Evolutionary conservation across 2,797 vertebrate species (phyloP), one percentile per base, ranked within the genome.

Genomic region (Clarias fuscus): DNA sequence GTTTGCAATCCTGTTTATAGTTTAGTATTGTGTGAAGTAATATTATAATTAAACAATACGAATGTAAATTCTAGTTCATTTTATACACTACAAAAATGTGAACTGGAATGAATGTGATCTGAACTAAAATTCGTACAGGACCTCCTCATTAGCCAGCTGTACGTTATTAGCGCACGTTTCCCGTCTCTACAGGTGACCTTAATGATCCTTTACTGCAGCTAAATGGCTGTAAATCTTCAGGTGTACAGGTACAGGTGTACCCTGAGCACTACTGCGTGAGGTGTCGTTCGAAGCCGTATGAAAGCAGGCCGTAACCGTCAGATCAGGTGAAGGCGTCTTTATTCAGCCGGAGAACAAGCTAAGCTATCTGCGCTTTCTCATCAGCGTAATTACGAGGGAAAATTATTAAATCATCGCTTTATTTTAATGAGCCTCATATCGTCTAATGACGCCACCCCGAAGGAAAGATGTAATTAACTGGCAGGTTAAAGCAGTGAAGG

Each of bases 391-490:
- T 90, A 83, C 86, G 89, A 89, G 86, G 86, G 72, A 90, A 93
- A 90, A 84, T 93, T 93, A 94, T 95, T 93, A 94, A 94, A 94
- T 94, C 91, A 91, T 91, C 87, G 86, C 93, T 94, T 93, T 90
- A 91, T 92, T 94, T 94, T 94, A 94, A 95, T 93, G 92, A 92
- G 90, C 85, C 90, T 92, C 92, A 90, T 92, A 93, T 92, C 88
- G 93, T 92, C 86, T 93, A 93, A 93, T 91, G 91, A 93, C 88
- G 86, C 91, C 90, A 85, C 92, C 94, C 92, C 89, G 88, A 92
- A 94, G 94, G 91, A 94, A 91, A 90, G 71, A 91, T 91, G 90
- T 93, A 93, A 95, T 94, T 95, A 95, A 93, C 94, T 94, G 56
- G 85, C 91, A 93, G 93, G 94, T 94, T 92, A 93, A 93, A 93